These are phyloP conservation scores for Kryptopterus vitreolus DNA, from an alignment of 2,797 vertebrate species.

Conservation along the genomic window DNA sequence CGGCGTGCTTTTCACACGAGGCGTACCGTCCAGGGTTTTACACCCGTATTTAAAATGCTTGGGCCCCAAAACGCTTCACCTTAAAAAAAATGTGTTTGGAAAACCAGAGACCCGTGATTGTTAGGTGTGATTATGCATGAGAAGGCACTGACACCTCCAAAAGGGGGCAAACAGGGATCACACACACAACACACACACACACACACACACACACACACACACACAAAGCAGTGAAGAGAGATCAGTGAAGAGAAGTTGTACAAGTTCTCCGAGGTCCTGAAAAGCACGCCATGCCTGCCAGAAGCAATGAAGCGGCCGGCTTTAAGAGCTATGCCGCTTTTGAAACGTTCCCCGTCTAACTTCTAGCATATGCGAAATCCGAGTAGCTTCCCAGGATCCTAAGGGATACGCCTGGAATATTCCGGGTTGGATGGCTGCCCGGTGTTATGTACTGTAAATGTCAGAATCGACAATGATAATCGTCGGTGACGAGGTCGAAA, in stretches of 20 bases:
- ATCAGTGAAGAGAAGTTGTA: not conserved
- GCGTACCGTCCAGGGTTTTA: slow-evolving; percentile 38
- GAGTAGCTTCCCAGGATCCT: slow-evolving; percentile 48
- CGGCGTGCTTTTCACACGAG: slow-evolving; percentile 26
- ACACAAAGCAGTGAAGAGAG: slow-evolving; percentile 1
- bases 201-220: not conserved
- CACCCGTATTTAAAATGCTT: slow-evolving; percentile 21
- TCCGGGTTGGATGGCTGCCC: slow-evolving; percentile 43
- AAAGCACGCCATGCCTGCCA: slow-evolving; percentile 48
- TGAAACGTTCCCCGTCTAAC: slow-evolving; percentile 44
- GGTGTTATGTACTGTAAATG: slow-evolving; percentile 38
- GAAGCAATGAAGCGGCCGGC: slow-evolving; percentile 45
- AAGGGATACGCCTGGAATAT: slow-evolving; percentile 41
- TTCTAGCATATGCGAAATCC: slow-evolving; percentile 49
- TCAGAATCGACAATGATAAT: slow-evolving; percentile 39
- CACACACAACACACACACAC: not conserved
- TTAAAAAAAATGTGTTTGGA: slow-evolving; percentile 17
- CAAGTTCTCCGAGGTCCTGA: slow-evolving; percentile 26
- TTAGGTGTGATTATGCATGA: slow-evolving; percentile 61
- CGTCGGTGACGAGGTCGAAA: slow-evolving; percentile 33
- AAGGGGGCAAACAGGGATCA: not conserved
- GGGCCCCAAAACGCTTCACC: slow-evolving; percentile 12
- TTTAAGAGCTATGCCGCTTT: slow-evolving; percentile 33
- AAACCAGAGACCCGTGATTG: not conserved
- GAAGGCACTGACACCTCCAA: slow-evolving; percentile 53